Conservation (phyloP, 2,797 vertebrate genomes). For the Yasuhikotakia modesta region DNA sequence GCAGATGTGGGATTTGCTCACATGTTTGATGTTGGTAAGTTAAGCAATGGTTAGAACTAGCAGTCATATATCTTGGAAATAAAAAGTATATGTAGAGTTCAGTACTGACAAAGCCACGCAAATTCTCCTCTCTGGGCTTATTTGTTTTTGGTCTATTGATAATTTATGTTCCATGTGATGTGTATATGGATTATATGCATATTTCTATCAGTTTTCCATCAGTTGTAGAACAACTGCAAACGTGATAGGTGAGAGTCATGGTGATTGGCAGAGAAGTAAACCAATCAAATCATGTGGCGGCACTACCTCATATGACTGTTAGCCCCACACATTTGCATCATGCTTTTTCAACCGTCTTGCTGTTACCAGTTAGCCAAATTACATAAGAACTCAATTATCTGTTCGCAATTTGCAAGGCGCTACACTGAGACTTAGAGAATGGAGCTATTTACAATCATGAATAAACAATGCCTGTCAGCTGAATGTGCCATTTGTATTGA, state of each 20-base stretch:
- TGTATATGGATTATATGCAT: neutral
- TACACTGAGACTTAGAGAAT: neutral
- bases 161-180: no score
- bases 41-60: neutral
- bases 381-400: conserved; percentile 2
- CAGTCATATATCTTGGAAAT: neutral
- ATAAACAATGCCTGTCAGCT: neutral
- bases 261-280: neutral
- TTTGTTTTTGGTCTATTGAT: neutral
- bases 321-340: no score
- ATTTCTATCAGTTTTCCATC: neutral
- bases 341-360: conserved; percentile 2
- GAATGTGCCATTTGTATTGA: neutral
- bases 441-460: neutral
- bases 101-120: neutral
- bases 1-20: conserved; percentile 8
- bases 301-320: no score
- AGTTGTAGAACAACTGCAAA: neutral
- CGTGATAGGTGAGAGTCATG: neutral
- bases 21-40: neutral
- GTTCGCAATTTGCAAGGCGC: conserved; percentile 6
- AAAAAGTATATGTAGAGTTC: neutral
- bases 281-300: no score
- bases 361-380: conserved; percentile 21
- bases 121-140: neutral